Evolutionary conservation across 2,797 vertebrate species (phyloP), one percentile per base, ranked within the genome.

Genomic region (Schizothorax lantsangensis): DNA sequence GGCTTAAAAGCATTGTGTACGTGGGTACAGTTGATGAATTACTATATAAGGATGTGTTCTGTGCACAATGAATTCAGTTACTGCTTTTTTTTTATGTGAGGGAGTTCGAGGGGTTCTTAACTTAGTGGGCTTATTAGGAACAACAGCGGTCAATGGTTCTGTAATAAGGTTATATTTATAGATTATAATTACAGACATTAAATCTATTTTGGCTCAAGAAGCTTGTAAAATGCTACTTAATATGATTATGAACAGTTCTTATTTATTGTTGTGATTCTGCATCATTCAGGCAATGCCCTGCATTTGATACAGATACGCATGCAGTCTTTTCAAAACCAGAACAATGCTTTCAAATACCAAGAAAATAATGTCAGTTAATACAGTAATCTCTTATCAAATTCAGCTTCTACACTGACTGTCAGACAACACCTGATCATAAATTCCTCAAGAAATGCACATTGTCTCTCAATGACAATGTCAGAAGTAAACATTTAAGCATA

Each of bases 131-230:
- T 64, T 64, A 64, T 64, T 64, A 64, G n/a, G 4, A 64, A 64
- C 11, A 64, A 26, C 59, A 64, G 59, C 4, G n/a, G 23, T 64
- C 59, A 64, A n/a, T 64, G 23, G 59, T 4, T n/a, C n/a, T 30
- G 30, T 69, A 69, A 69, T 69, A 38, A 69, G 36, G 6, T 38
- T 19, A 69, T 69, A 36, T 69, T 68, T 69, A 36, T 36, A 69
- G 33, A 69, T 38, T 69, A 38, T 69, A 69, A 69, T 69, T 69
- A 30, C n/a, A 62, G 59, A 68, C 64, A 69, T 36, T 36, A 21
- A 69, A 36, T 36, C 17, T 69, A 17, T 21, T 69, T 69, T 69
- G 66, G 66, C 33, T 36, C 33, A 36, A 36, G 66, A 36, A 33
- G 66, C 66, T 36, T 38, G 66, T 69, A 69, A 69, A 68, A 36